These are phyloP conservation scores for Rhadina sibilatrix DNA, from an alignment of 2,113 vertebrate genomes.

Conservation along the genomic window DNA sequence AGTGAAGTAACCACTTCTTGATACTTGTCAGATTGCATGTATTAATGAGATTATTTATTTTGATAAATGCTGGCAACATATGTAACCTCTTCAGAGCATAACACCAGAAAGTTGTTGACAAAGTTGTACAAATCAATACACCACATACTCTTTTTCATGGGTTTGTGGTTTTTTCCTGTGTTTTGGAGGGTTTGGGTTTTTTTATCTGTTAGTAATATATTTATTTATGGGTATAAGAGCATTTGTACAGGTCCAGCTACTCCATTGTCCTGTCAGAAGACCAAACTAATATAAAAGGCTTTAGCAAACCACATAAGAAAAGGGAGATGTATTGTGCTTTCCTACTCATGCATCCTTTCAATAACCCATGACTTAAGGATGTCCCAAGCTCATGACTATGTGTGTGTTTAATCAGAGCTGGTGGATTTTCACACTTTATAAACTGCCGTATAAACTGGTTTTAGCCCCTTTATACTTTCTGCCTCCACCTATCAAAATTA, in stretches of 20 bases:
- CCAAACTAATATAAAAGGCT: not conserved
- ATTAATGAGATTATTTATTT: not conserved
- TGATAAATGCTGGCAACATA: not conserved
- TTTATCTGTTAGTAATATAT: not conserved
- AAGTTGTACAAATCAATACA: not conserved
- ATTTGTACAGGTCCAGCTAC: not conserved
- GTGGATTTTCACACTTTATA: not conserved
- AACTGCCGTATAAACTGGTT: not conserved
- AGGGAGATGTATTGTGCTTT: not conserved
- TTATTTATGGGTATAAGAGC: not conserved
- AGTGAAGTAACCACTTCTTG: not conserved
- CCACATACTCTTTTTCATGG: fast-evolving
- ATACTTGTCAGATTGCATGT: not conserved
- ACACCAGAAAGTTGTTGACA: not conserved
- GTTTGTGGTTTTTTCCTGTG: not conserved
- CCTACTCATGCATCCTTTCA: not conserved
- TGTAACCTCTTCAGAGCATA: not conserved
- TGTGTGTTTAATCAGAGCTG: not conserved
- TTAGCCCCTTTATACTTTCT: not conserved
- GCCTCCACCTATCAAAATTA: not conserved
- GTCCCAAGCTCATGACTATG: not conserved
- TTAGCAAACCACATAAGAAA: not conserved
- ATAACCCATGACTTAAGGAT: not conserved
- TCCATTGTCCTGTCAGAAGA: not conserved
- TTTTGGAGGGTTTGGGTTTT: not conserved